Conservation (phyloP, 1,140 invertebrate genomes). For the Maniola jurtina region DNA sequence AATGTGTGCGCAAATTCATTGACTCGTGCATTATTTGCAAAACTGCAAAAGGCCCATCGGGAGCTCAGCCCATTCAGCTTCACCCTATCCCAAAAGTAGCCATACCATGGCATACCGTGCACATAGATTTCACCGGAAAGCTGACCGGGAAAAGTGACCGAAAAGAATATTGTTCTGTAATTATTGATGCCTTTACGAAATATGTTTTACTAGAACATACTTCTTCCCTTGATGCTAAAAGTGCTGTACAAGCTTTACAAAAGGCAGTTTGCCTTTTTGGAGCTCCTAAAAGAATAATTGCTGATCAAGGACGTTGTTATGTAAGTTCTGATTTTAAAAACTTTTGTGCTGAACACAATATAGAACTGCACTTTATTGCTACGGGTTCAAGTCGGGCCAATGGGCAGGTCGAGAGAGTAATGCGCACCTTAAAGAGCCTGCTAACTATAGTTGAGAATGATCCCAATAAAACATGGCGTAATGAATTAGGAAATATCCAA, state of each 20-base stretch:
- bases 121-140: conserved; percentile 49
- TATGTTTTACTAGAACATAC: conserved; percentile 35
- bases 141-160: conserved; percentile 33
- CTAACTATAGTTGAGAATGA: conserved; percentile 20
- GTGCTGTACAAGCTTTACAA: conserved; percentile 37
- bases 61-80: too few species aligned
- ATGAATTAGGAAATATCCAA: conserved; percentile 29
- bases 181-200: conserved; percentile 56
- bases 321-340: conserved; percentile 40
- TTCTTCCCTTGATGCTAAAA: conserved; percentile 33
- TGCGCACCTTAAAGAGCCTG: conserved; percentile 35
- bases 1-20: conserved; percentile 29
- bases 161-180: conserved; percentile 46
- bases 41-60: conserved; percentile 30
- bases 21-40: conserved; percentile 39
- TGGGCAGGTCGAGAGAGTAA: conserved; percentile 41
- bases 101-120: conserved; percentile 36
- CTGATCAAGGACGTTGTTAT: conserved; percentile 41
- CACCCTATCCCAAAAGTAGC: conserved; percentile 46
- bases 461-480: conserved; percentile 25
- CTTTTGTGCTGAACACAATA: conserved; percentile 33
- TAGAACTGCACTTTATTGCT: conserved; percentile 35
- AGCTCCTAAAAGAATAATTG: conserved; percentile 41
- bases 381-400: conserved; percentile 42
- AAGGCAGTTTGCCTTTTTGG: conserved; percentile 39